Conservation (phyloP, 2,888 invertebrate genomes). For the Encarsia formosa region DNA sequence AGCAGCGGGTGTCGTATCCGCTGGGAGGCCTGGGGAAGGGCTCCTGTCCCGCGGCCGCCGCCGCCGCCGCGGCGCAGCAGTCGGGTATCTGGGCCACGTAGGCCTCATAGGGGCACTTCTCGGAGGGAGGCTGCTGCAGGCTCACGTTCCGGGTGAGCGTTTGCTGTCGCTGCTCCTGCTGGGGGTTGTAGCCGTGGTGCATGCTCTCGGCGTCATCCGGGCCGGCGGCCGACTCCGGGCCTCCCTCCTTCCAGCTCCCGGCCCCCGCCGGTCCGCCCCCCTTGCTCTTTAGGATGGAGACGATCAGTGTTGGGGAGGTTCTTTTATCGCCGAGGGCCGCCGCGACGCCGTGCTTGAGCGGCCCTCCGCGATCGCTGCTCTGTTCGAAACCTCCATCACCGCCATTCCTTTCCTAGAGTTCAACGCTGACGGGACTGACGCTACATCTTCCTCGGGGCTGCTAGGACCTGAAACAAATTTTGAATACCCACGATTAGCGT, state of each 20-base stretch:
- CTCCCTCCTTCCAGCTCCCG: background rate
- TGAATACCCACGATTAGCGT: too few species aligned
- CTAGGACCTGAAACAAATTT: too few species aligned
- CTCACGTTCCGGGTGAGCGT: conserved; percentile 30
- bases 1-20: conserved; percentile 46
- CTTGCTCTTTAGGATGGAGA: background rate
- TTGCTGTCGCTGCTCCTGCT: conserved; percentile 22
- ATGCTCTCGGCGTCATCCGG: conserved; percentile 30
- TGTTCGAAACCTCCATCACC: too few species aligned
- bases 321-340: background rate
- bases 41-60: conserved; percentile 46
- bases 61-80: conserved; percentile 48
- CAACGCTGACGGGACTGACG: too few species aligned
- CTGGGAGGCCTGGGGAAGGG: conserved; percentile 51
- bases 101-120: conserved; percentile 48
- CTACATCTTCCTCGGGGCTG: too few species aligned
- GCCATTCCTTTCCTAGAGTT: too few species aligned
- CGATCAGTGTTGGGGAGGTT: background rate
- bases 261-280: background rate
- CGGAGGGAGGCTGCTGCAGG: too few species aligned
- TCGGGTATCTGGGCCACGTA: conserved; percentile 48
- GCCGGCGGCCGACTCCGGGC: background rate
- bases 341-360: background rate
- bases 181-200: conserved; percentile 44
- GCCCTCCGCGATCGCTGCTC: background rate